Evolutionary conservation across 2,888 invertebrate species (phyloP), one percentile per base, ranked within the genome.

Genomic region (Morpho deidamia): DNA sequence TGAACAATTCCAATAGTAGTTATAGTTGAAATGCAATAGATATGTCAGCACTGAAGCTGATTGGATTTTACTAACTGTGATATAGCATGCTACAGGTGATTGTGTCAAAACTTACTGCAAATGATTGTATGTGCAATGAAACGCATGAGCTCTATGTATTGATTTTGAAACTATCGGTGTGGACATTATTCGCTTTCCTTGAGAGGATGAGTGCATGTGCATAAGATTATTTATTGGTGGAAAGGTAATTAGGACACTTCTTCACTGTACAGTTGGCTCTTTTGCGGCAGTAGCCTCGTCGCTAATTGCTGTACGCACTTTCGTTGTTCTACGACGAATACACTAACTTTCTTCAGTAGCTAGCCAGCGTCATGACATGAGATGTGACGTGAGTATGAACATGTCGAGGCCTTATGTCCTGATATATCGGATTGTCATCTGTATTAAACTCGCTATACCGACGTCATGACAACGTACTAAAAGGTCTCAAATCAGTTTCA

Each of bases 21-120:
- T 56, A 53, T 50, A 35, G 46, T 58, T 53, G 43, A 44, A 51
- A 56, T 56, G 32, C 1, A 23, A 39, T 39, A 45, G 42, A 53
- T 33, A 46, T 53, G 51, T 52, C 56, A 53, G 48, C 54, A 44
- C 43, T 42, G 11, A 51, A 44, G 43, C 37, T 12, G 45, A 34
- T 41, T 33, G 46, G 41, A 34, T 37, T 51, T 34, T 47, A 52
- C 52, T 58, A 59, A 62, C 61, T 58, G 55, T 55, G 48, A 58
- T 51, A 43, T 60, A 61, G 64, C 64, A 64, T 64, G 63, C 51
- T 51, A 50, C 46, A 44, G 38, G 47, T 35, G 50, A 58, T 58
- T 44, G 53, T 44, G 47, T 43, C 43, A 48, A 23, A 44, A 44
- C 50, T 51, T 41, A 44, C 51, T 11, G 39, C 41, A 45, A 53